Evolutionary conservation across 2,888 invertebrate genomes (phyloP), one percentile per base, ranked within the genome.

Genomic region (Gymnoscelis rufifasciata): DNA sequence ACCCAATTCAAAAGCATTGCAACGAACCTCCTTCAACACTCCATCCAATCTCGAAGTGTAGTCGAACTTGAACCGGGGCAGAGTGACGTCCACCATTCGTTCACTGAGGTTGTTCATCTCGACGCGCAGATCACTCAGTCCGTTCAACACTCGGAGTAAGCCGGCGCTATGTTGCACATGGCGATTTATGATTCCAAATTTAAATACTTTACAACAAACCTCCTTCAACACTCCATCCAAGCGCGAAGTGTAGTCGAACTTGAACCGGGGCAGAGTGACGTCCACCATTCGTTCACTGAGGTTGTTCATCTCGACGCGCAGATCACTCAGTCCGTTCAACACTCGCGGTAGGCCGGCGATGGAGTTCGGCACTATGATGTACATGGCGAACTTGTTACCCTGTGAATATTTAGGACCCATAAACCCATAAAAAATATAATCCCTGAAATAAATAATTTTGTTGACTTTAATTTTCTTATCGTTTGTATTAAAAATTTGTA

Each of bases 41-140:
- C 90, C 80, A 33, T 91, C 90, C 39, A 94, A 77, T 35, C 90
- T 87, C 8, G 92, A 89, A 28, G 92, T 90, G 57, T 90, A 93
- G 39, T 93, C 92, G 56, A 94, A 94, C 62, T 92, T 90, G 74
- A 95, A 95, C 73, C 92, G 93, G 0, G 95, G 95, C 35, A 95
- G 65, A 5, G 87, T 88, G 1, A 95, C 90, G 44, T 92, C 90
- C 0, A 94, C 91, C 1, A 84, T 71, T 2, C 83, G 70, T 43
- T 90, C 89, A 24, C 90, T 89, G 82, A 94, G 89, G 28, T 89
- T 72, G 71, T 86, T 88, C 45, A 93, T 75, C 49, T 92, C 89
- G 4, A 83, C 71, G 4, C 90, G 90, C 0, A 94, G 67, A 1
- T 82, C 75, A 51, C 89, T 90, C 4, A 95, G 68, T 10, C 89